A percentile compares a stretch with the other conserved stretches of the same genome.
Conservation (phyloP, 2,888 invertebrate genomes). For the Hypercompe scribonia region DNA sequence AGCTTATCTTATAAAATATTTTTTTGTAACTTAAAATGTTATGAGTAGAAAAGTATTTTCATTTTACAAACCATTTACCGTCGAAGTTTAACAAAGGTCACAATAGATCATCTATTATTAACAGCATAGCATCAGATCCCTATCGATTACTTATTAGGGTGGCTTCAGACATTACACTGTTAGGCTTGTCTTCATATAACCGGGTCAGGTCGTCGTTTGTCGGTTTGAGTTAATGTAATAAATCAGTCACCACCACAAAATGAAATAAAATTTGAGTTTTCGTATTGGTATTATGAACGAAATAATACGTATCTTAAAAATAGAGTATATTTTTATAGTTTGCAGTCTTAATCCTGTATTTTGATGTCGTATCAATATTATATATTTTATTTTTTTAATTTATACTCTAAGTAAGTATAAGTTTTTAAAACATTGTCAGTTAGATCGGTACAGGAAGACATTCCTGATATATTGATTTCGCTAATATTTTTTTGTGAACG, state of each 20-base stretch:
- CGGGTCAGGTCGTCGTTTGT: background rate
- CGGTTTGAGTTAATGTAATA: background rate
- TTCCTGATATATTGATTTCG: background rate
- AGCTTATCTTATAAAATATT: background rate
- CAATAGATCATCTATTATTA: slow-evolving; percentile 68
- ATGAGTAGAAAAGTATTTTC: slow-evolving; percentile 26
- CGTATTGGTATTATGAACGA: background rate
- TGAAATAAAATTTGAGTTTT: background rate
- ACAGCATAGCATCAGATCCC: slow-evolving; percentile 36
- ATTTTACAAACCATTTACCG: slow-evolving; percentile 52
- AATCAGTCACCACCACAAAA: background rate
- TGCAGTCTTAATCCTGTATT: background rate
- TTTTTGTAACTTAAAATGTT: no score
- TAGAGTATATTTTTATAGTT: background rate
- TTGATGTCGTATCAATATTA: background rate
- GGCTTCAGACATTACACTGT: background rate
- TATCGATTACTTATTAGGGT: slow-evolving; percentile 54
- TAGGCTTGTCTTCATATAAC: background rate
- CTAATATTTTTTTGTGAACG: background rate
- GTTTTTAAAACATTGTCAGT: no score
- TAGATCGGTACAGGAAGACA: background rate
- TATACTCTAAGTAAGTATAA: no score
- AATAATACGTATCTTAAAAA: background rate
- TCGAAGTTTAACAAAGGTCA: slow-evolving; percentile 76
- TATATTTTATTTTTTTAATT: no score